These are phyloP conservation scores for Hyaena hyaena DNA, from an alignment of 2,113 vertebrate genomes.

Conservation along the genomic window DNA sequence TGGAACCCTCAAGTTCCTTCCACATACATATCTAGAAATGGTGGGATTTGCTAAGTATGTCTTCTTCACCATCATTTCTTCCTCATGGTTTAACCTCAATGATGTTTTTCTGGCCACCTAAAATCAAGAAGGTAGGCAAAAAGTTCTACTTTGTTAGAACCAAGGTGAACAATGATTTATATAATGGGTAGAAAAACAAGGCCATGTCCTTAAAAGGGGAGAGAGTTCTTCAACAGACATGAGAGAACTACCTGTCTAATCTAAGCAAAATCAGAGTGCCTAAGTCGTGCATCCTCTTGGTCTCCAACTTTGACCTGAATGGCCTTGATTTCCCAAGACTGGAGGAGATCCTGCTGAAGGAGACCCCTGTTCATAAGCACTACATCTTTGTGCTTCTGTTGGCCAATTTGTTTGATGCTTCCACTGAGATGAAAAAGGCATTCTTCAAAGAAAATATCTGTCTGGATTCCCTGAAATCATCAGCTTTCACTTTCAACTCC, in stretches of 20 bases:
- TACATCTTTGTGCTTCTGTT: background rate
- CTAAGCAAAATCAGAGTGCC: background rate
- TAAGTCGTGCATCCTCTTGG: background rate
- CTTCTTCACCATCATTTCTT: constrained; percentile 80
- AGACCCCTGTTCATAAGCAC: constrained; percentile 34
- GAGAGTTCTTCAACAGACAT: constrained; percentile 20
- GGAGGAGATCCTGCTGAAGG: constrained; percentile 27
- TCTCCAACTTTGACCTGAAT: constrained; percentile 22
- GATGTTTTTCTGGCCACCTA: constrained; percentile 61
- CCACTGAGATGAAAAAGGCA: constrained; percentile 46
- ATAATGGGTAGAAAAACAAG: background rate
- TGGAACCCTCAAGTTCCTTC: background rate
- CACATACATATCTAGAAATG: constrained; percentile 38
- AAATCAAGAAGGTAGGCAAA: constrained; percentile 63
- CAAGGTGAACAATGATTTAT: constrained; percentile 52
- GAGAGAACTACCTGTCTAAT: background rate
- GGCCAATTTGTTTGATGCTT: background rate
- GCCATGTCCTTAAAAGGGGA: background rate
- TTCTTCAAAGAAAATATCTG: constrained; percentile 42
- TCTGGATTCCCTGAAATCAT: constrained; percentile 1
- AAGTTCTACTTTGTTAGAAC: constrained; percentile 69
- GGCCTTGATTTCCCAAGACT: constrained; percentile 55
- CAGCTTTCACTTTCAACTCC: background rate
- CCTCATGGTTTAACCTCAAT: constrained; percentile 44
- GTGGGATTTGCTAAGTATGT: constrained; percentile 73